Evolutionary conservation across 2,797 vertebrate species (phyloP).

Genomic region (Intellagama lesueurii): DNA sequence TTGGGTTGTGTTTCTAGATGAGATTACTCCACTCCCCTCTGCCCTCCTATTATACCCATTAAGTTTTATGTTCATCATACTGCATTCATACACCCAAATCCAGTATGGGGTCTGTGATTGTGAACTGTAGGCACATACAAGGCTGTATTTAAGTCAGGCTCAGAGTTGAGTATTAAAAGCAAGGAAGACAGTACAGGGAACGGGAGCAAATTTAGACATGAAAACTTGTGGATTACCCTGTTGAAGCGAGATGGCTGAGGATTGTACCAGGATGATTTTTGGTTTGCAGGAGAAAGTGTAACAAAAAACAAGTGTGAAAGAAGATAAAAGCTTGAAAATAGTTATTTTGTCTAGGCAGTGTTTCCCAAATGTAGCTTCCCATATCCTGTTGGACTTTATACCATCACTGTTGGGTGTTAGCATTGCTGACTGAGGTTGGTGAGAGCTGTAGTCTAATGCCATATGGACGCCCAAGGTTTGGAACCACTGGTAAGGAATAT

Average conservation of each 20-base stretch:
- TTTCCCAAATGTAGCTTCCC: not conserved
- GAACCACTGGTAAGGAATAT: not conserved
- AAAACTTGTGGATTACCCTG: constrained; percentile 7
- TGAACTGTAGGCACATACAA: constrained; percentile 3
- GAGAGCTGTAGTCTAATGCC: not conserved
- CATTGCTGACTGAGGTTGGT: not conserved
- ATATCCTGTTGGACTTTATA: not conserved
- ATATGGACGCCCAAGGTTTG: not conserved
- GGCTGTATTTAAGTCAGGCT: constrained; percentile 12
- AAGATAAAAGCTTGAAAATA: not conserved
- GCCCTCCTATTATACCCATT: constrained; percentile 56
- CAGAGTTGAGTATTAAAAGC: not conserved
- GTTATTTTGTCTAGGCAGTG: not conserved
- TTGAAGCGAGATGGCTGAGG: not conserved
- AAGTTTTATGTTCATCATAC: constrained; percentile 53
- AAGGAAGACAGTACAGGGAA: not conserved
- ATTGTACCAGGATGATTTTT: not conserved
- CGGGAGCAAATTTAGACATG: constrained; percentile 32
- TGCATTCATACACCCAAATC: constrained; percentile 33
- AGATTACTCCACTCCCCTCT: constrained; percentile 60
- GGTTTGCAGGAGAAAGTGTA: not conserved
- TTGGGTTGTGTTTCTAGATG: constrained; percentile 58
- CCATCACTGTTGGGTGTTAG: not conserved
- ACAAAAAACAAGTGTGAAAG: not conserved
- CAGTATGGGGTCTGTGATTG: not conserved